These are phyloP conservation scores for Xerus inauris DNA, from an alignment of 2,113 vertebrate species.

Conservation along the genomic window DNA sequence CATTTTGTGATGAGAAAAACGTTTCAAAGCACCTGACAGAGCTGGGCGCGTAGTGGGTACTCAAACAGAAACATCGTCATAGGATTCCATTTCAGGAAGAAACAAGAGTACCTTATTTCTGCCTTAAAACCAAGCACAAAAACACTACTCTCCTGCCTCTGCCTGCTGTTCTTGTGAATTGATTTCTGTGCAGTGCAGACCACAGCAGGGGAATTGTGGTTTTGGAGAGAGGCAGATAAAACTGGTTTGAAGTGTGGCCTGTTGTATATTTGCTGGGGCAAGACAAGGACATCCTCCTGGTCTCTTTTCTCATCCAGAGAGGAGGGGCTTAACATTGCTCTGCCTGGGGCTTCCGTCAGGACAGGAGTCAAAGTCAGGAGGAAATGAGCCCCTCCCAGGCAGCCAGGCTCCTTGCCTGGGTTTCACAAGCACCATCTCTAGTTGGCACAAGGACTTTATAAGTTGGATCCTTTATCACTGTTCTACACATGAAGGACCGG, in stretches of 20 bases:
- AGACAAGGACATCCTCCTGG: background rate
- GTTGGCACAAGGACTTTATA: rapidly evolving
- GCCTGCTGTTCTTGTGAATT: background rate
- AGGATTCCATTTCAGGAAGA: background rate
- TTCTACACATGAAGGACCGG: background rate
- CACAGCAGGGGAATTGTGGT: background rate
- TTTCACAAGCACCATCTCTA: rapidly evolving
- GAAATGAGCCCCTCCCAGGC: too few relatives aligned
- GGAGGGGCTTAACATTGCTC: rapidly evolving
- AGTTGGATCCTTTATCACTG: background rate
- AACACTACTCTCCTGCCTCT: rapidly evolving
- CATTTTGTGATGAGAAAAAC: rapidly evolving
- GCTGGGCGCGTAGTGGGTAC: background rate
- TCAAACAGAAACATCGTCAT: rapidly evolving
- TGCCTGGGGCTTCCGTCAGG: background rate
- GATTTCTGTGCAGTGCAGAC: background rate
- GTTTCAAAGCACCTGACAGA: background rate
- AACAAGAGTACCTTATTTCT: rapidly evolving
- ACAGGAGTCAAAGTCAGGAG: rapidly evolving
- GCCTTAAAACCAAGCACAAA: background rate
- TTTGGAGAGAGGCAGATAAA: background rate
- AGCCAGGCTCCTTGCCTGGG: rapidly evolving
- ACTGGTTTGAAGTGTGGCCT: background rate
- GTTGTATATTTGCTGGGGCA: background rate
- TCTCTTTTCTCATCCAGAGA: background rate